Evolutionary conservation across 2,113 vertebrate species (phyloP).

Genomic region (Nipponia nippon): DNA sequence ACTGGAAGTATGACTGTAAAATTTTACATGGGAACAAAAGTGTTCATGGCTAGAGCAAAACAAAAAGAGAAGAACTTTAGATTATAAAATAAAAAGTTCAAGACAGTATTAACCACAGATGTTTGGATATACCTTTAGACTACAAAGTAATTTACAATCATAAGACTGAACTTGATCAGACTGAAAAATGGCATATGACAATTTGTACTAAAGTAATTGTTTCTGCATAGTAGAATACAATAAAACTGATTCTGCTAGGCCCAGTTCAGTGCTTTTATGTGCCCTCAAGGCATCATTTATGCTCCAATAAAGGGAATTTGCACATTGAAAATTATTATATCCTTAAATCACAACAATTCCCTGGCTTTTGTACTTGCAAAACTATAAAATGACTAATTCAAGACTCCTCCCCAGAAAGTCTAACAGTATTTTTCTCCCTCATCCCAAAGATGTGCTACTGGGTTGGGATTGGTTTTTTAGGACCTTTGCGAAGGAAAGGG

Average conservation of each 20-base stretch:
- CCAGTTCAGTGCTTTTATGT: conserved; percentile 37
- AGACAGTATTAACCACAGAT: neutral
- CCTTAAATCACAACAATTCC: conserved; percentile 31
- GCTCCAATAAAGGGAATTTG: conserved; percentile 15
- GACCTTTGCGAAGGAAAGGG: neutral
- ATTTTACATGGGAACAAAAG: neutral
- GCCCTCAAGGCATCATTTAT: conserved; percentile 28
- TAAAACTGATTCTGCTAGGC: conserved; percentile 39
- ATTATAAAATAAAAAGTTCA: neutral
- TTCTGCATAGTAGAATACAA: conserved; percentile 51
- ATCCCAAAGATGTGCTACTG: neutral
- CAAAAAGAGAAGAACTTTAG: neutral
- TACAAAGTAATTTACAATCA: neutral
- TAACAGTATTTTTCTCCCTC: neutral
- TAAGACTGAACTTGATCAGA: neutral
- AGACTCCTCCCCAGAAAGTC: neutral
- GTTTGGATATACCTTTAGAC: neutral
- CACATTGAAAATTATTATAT: neutral
- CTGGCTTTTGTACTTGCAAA: neutral
- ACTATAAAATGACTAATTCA: neutral
- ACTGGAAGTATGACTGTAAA: neutral
- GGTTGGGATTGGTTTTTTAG: neutral
- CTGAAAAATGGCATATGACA: conserved; percentile 36
- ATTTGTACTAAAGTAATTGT: conserved; percentile 32
- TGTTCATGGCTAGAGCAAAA: neutral